Conservation (phyloP, 2,113 vertebrate species). For the Aptenodytes forsteri region DNA sequence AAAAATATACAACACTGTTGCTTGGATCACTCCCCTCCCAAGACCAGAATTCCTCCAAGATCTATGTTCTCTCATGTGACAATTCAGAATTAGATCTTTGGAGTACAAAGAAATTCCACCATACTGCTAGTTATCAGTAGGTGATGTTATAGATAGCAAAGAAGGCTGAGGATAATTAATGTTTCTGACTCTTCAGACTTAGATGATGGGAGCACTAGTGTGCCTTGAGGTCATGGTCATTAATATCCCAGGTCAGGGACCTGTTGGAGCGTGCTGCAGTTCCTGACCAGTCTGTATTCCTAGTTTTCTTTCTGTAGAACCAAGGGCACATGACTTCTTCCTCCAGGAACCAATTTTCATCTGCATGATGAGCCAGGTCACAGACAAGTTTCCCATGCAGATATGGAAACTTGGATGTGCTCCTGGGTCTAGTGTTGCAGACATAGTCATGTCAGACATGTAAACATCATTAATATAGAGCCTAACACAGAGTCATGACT, state of each 20-base stretch:
- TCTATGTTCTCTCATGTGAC: not conserved
- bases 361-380: not conserved
- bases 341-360: not conserved
- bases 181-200: not conserved
- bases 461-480: not conserved
- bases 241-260: not conserved
- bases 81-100: not conserved
- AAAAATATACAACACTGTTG: not conserved
- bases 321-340: not conserved
- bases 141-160: not conserved
- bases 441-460: not conserved
- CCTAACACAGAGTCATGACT: not conserved
- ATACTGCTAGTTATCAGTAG: not conserved
- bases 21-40: not conserved
- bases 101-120: not conserved
- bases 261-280: not conserved
- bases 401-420: not conserved
- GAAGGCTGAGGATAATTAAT: not conserved
- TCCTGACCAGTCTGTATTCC: not conserved
- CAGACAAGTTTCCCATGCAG: not conserved
- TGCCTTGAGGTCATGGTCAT: not conserved
- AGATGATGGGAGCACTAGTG: not conserved
- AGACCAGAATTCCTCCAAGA: not conserved
- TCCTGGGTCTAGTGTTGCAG: not conserved
- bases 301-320: not conserved